These are phyloP conservation scores for Stictonetta naevosa DNA, from an alignment of 2,113 vertebrate genomes.

Conservation along the genomic window DNA sequence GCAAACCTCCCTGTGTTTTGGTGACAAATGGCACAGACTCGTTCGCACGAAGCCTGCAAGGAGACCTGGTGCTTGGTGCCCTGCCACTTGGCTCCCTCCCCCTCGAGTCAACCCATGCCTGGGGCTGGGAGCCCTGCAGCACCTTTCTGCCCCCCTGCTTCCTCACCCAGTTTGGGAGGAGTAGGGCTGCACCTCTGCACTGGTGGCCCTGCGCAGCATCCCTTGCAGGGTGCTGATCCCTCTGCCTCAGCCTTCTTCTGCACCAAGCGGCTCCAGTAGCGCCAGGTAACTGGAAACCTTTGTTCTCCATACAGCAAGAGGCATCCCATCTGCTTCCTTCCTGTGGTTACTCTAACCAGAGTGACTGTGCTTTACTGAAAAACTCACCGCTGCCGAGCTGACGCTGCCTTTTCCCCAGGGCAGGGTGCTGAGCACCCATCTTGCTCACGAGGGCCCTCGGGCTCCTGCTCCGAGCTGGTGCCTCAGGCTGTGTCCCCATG, in stretches of 20 bases:
- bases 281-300: constrained; percentile 66
- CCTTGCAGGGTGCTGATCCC: neutral
- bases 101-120: accelerated
- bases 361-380: constrained; percentile 76
- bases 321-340: constrained; percentile 72
- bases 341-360: constrained; percentile 66
- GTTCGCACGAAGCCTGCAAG: accelerated
- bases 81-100: too few species aligned
- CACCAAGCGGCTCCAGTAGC: neutral
- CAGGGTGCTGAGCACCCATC: neutral
- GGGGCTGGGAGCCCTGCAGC: neutral
- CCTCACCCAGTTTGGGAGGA: accelerated
- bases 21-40: neutral
- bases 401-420: neutral
- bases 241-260: neutral
- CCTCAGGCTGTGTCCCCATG: accelerated
- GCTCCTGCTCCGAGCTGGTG: neutral
- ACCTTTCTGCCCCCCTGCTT: neutral
- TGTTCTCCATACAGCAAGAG: neutral
- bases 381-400: constrained; percentile 65
- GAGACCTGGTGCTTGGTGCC: accelerated
- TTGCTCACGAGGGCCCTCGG: accelerated
- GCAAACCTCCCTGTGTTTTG: accelerated
- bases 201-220: accelerated
- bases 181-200: accelerated